Conservation (phyloP, 2,797 vertebrate genomes). For the Lagodon rhomboides region DNA sequence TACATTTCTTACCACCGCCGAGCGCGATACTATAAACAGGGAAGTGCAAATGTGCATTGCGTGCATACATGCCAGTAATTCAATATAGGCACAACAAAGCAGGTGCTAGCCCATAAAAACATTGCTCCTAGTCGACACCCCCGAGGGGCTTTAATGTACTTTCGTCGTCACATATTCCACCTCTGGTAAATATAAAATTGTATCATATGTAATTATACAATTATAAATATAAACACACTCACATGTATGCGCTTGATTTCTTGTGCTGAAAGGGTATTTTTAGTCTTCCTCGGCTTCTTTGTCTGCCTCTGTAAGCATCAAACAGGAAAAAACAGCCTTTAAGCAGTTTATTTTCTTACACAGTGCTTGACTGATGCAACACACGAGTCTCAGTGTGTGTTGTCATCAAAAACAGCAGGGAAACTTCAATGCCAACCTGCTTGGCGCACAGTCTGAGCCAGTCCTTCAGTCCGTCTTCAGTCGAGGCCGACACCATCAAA, state of each 20-base stretch:
- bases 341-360: background rate
- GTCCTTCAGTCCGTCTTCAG: conserved; percentile 91
- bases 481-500: conserved; percentile 92
- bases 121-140: background rate
- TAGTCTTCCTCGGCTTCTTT: conserved; percentile 92
- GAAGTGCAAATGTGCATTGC: background rate
- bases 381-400: background rate
- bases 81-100: conserved; percentile 22
- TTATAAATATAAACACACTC: conserved; percentile 73
- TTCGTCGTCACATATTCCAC: background rate
- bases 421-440: conserved; percentile 85
- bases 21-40: conserved; percentile 8
- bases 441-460: conserved; percentile 95
- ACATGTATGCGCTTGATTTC: conserved; percentile 95
- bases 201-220: background rate
- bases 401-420: background rate
- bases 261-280: conserved; percentile 89
- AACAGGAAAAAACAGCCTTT: conserved; percentile 27
- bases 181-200: background rate
- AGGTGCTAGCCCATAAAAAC: conserved; percentile 12
- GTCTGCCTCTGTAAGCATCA: conserved; percentile 86
- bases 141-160: background rate
- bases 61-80: conserved; percentile 15
- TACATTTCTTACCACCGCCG: background rate
- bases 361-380: background rate